phyloP scores from a whole-genome alignment of 2,888 invertebrate species.

The Labia minor region DNA sequence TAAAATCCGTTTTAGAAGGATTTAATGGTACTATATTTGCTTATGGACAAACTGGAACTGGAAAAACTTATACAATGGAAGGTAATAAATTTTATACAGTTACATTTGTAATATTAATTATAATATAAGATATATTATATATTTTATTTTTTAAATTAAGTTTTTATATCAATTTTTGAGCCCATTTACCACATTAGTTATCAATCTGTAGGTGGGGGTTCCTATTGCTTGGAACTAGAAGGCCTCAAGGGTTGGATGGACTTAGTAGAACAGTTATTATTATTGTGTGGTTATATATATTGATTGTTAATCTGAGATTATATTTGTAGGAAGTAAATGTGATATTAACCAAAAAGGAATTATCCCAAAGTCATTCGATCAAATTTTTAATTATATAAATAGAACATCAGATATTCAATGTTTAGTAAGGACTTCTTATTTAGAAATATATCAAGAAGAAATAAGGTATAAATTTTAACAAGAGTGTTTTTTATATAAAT shows the following conservation, averaged over 20 bases:
- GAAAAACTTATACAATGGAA: conserved; percentile 62
- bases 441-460: conserved; percentile 94
- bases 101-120: neutral
- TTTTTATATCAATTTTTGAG: neutral
- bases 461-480: conserved; percentile 47
- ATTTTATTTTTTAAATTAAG: neutral
- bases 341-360: conserved; percentile 55
- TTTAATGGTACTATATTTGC: conserved; percentile 99
- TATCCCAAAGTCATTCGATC: conserved; percentile 92
- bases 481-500: neutral
- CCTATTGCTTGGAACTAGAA: too few relatives aligned
- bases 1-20: conserved; percentile 89
- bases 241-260: too few relatives aligned
- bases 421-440: conserved; percentile 88
- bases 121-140: too few relatives aligned
- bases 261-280: too few relatives aligned
- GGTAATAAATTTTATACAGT: conserved; percentile 35
- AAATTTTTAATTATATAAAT: conserved; percentile 91
- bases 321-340: conserved; percentile 45
- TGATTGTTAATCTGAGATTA: too few relatives aligned
- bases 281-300: too few relatives aligned
- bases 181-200: neutral
- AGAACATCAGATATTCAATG: conserved; percentile 88
- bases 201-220: too few relatives aligned
- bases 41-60: conserved; percentile 98